Evolutionary conservation across 2,888 invertebrate genomes (phyloP), one percentile per base, ranked within the genome.

Genomic region (Alloscopus bannaensis): DNA sequence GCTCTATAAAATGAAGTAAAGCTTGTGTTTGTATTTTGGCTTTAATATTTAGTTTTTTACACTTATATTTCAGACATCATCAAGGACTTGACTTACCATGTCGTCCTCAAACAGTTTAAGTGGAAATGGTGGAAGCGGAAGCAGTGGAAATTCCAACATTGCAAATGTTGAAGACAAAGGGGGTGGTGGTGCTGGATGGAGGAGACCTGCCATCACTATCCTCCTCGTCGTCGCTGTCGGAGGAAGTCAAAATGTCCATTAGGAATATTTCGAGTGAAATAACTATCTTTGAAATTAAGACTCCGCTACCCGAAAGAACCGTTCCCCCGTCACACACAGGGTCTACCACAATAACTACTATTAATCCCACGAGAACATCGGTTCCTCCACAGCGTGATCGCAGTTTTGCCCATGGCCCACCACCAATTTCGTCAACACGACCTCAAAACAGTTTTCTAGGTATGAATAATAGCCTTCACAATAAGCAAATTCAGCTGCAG

Each of bases 231-330:
- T 75, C 65, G 22, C 79, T 81, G 29, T 83, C 83, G 8, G 85
- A 84, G 69, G 83, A 81, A 60, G 84, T 85, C 18, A 84, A 84
- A 80, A 84, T 85, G 84, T 84, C 85, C 0, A 83, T 85, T 50
- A 55, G 84, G 28, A 83, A 84, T 36, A 82, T 86, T 68, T 84
- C 86, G 11, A 83, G 83, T 81, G 86, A 86, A 66, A 86, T 85
- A 50, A 84, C 86, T 2, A 85, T 86, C 40, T 86, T 84, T 47
- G 84, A 86, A 82, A 84, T 86, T 55, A 83, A 82, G 66, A 81
- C 83, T 22, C 84, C 84, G 20, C 72, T 83, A 31, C 84, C 85
- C 16, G 83, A 83, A 36, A 62, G 82, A 52, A 62, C 83, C 2
- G 73, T 70, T 36, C 76, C 81, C 40, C 79, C 81, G 16, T 79